A percentile compares a stretch with the other conserved stretches of the same genome.
Conservation (phyloP, 2,797 vertebrate genomes). For the Neostethus bicornis region DNA sequence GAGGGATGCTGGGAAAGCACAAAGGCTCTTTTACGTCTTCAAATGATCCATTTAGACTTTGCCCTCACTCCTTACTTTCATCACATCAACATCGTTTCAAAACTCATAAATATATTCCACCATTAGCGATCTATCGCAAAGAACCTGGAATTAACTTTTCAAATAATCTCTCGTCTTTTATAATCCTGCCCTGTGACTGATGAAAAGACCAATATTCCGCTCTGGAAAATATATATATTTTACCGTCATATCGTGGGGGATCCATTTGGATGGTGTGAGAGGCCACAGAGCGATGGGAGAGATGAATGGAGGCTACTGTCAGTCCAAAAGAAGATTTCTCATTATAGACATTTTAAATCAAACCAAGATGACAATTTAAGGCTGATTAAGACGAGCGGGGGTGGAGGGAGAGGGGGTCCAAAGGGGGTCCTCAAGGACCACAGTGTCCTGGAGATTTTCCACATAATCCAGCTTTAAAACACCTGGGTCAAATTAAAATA, state of each 20-base stretch:
- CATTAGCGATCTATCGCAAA: constrained; percentile 43
- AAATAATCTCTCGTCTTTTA: constrained; percentile 45
- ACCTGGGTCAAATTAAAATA: too few relatives aligned
- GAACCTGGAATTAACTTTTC: constrained; percentile 47
- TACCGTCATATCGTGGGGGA: too few relatives aligned
- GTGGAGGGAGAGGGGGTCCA: constrained; percentile 48
- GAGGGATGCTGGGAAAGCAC: constrained; percentile 33
- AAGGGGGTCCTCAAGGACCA: too few relatives aligned
- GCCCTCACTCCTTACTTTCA: constrained; percentile 30
- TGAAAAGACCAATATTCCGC: constrained; percentile 47
- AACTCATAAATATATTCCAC: constrained; percentile 55
- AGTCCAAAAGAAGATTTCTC: constrained; percentile 70
- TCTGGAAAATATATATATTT: constrained; percentile 42
- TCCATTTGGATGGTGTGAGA: constrained; percentile 46
- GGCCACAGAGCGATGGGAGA: constrained; percentile 44
- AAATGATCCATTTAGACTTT: constrained; percentile 50
- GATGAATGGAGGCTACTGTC: constrained; percentile 64
- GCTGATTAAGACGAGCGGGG: constrained; percentile 65
- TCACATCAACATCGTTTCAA: constrained; percentile 44
- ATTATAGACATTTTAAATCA: constrained; percentile 71
- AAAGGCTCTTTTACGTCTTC: constrained; percentile 38
- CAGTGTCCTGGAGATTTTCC: too few relatives aligned
- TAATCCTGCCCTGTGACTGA: constrained; percentile 37
- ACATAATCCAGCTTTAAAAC: too few relatives aligned
- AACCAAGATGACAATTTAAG: constrained; percentile 71